Percentiles rank a stretch among this genome's conserved stretches.
These are phyloP conservation scores for Drosophila quadrilineata DNA, from an alignment of 1,140 invertebrate species.

Conservation along the genomic window DNA sequence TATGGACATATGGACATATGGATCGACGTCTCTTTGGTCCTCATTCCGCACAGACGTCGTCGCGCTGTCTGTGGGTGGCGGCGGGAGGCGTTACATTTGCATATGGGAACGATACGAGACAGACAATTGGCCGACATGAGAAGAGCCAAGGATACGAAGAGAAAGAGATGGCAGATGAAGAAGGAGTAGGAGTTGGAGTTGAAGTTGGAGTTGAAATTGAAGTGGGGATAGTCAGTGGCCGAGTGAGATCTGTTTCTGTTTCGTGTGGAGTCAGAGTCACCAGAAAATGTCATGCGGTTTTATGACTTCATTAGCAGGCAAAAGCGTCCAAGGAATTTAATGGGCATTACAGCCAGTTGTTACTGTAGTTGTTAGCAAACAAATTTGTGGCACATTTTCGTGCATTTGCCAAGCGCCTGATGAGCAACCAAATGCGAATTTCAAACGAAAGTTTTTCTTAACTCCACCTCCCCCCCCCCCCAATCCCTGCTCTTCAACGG, in stretches of 20 bases:
- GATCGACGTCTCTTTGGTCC: conserved; percentile 29
- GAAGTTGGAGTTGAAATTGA: too few species aligned
- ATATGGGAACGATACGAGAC: conserved; percentile 64
- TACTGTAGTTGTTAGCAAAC: conserved; percentile 37
- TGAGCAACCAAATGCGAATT: conserved; percentile 46
- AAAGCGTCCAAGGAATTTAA: conserved; percentile 65
- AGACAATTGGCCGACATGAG: too few species aligned
- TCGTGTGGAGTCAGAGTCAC: conserved; percentile 46
- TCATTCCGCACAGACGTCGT: conserved; percentile 2
- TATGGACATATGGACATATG: conserved; percentile 64
- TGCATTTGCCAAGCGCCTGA: conserved; percentile 43
- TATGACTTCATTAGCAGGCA: conserved; percentile 79
- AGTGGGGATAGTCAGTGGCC: conserved; percentile 53
- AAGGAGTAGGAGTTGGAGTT: too few species aligned
- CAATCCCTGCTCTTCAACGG: too few species aligned
- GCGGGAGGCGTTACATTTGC: conserved; percentile 62
- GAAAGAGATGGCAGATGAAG: too few species aligned
- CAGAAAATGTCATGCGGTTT: conserved; percentile 76
- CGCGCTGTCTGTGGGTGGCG: conserved; percentile 63
- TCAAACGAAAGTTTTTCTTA: conserved; percentile 67
- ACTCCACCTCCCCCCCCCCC: too few species aligned
- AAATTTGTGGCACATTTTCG: conserved; percentile 73
- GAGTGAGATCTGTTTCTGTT: conserved; percentile 51
- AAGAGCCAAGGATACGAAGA: too few species aligned
- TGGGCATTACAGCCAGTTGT: conserved; percentile 23